Percentiles rank a stretch among this genome's conserved stretches.
phyloP scores from a whole-genome alignment of 1,140 invertebrate species.

The Spodoptera frugiperda region DNA sequence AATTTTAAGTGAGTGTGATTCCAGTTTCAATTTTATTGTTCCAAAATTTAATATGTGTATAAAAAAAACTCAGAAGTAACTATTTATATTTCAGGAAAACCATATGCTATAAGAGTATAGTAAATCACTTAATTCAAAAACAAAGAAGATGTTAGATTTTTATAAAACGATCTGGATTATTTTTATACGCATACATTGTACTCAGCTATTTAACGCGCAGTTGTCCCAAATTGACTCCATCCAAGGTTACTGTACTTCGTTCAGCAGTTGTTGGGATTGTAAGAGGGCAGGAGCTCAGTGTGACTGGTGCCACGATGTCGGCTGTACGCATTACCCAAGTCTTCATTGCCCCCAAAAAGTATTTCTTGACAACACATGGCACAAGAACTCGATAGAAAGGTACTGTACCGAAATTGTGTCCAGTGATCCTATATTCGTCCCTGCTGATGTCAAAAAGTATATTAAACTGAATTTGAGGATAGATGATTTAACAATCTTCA shows the following conservation, averaged over 20 bases:
- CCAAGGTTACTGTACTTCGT: conserved; percentile 48
- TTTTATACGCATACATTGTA: not conserved
- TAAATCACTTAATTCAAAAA: not conserved
- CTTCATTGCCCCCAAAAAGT: conserved; percentile 55
- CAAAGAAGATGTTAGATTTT: not conserved
- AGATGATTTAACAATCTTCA: conserved; percentile 55
- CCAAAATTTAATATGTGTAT: not conserved
- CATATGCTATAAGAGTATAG: not conserved
- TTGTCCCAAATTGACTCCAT: conserved; percentile 30
- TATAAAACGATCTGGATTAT: conserved; percentile 6
- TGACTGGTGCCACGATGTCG: conserved; percentile 53
- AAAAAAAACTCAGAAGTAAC: not conserved
- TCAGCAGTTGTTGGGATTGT: conserved; percentile 50
- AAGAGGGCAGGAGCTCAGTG: conserved; percentile 43
- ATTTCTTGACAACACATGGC: conserved; percentile 38
- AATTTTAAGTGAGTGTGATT: too few species aligned
- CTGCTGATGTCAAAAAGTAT: conserved; percentile 45
- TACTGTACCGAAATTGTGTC: conserved; percentile 51
- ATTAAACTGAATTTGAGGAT: conserved; percentile 53
- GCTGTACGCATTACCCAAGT: conserved; percentile 52
- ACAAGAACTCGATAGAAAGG: conserved; percentile 23
- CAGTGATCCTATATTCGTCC: conserved; percentile 48
- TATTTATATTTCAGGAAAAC: conserved; percentile 5
- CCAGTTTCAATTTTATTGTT: too few species aligned
- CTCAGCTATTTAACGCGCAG: not conserved